Base-by-base conservation (phyloP, 2,888 invertebrate species). In the Chamaedrilus cognettii region DNA sequence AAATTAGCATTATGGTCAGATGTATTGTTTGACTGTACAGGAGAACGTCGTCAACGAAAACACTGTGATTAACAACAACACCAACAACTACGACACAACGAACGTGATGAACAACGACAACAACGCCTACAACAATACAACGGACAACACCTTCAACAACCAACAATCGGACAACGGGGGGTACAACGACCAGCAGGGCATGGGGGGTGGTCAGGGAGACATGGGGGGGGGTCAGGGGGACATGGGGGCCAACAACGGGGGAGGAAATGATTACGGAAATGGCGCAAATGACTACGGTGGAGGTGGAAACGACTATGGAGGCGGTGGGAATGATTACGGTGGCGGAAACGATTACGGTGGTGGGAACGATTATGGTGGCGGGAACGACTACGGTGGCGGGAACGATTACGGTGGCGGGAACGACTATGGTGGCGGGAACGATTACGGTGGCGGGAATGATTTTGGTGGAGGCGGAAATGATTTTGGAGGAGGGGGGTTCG, bases 351-450 rank as follows among this genome's bases (percentile, higher is more conserved):
- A 35, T 11, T 32, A 23, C 23, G 26, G 23, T 33, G 23, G 31
- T 19, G 26, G 23, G 23, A 35, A 60, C 35, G 31, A 23, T 23
- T 23, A 60, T 34, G 60, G 35, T 3, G 60, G 19, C 5, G 35
- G 2, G 1, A n/a, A 35, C 60, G n/a, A 35, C 52, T 51, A 23
- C 7, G 63, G 7, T 28, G 34, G 56, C 30, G 55, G 23, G 35
- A 42, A 62, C n/a, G 51, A 61, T 66, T 56, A 31, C 42, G 55
- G 42, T 30, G 61, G 26, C 34, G 61, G 61, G 34, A 55, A 61
- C 33, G 63, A 63, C 33, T 26, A 63, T 56, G 34, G 56, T 33
- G 61, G 35, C 30, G 58, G 3, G 31, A 49, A 28, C 19, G 28
- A 11, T n/a, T 15, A 26, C 30, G 5, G 52, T 23, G 33, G 3